phyloP scores from a whole-genome alignment of 2,797 vertebrate species.

The Chelidonichthys spinosus region DNA sequence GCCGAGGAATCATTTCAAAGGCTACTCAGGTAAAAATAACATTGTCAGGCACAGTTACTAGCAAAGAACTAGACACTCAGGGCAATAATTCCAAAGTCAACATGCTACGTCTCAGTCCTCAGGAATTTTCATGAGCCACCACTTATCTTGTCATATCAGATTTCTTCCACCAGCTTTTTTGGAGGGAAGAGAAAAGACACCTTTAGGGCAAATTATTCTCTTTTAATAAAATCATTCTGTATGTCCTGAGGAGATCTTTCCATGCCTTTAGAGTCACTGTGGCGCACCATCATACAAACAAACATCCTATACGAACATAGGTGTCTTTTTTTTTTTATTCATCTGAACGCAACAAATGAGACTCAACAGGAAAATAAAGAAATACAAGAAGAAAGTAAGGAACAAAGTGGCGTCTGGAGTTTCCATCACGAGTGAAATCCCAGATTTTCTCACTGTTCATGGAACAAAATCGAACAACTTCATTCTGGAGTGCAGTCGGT shows the following conservation, averaged over 20 bases:
- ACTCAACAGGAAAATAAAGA: conserved; percentile 61
- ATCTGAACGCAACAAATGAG: conserved; percentile 58
- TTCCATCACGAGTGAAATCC: conserved; percentile 77
- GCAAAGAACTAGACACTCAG: conserved; percentile 66
- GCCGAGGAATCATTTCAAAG: conserved; percentile 61
- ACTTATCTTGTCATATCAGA: conserved; percentile 87
- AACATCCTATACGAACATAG: conserved; percentile 24
- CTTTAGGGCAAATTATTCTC: conserved; percentile 84
- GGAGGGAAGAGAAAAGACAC: conserved; percentile 77
- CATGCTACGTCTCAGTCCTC: conserved; percentile 77
- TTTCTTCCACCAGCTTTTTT: conserved; percentile 80
- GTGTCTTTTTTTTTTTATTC: conserved; percentile 55
- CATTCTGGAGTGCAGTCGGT: conserved; percentile 77
- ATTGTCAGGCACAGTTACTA: conserved; percentile 73
- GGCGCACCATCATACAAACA: conserved; percentile 19
- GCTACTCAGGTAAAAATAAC: conserved; percentile 72
- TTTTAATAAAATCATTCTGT: conserved; percentile 81
- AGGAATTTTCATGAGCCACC: conserved; percentile 86
- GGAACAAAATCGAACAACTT: conserved; percentile 81
- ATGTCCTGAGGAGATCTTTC: conserved; percentile 76
- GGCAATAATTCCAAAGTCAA: conserved; percentile 80
- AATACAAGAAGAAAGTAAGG: conserved; percentile 57
- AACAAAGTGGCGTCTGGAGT: conserved; percentile 77
- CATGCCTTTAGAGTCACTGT: conserved; percentile 61
- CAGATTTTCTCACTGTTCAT: conserved; percentile 78